These are phyloP conservation scores for Apantesis nais DNA, from an alignment of 2,888 invertebrate species.

Conservation along the genomic window DNA sequence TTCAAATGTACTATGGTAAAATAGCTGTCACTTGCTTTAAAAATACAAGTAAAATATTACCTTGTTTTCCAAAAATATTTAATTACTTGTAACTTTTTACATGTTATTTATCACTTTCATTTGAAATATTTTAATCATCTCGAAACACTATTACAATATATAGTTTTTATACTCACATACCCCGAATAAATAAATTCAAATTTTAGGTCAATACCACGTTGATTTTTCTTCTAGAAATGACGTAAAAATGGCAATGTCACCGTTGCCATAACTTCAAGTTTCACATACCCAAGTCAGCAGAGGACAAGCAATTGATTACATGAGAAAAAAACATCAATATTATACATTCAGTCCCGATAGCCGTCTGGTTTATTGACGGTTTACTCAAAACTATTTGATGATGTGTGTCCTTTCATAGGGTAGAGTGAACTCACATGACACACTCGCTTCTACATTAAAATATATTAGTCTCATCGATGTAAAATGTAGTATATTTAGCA, in stretches of 20 bases:
- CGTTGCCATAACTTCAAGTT: not conserved
- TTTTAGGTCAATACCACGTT: not conserved
- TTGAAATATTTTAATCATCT: too few species aligned
- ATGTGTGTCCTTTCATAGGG: constrained; percentile 39
- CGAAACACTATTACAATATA: too few species aligned
- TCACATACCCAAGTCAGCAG: not conserved
- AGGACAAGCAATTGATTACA: constrained; percentile 46
- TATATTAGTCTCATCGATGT: not conserved
- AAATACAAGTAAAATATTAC: too few species aligned
- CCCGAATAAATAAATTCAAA: not conserved
- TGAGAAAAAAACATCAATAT: constrained; percentile 50
- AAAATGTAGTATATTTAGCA: not conserved
- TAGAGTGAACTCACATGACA: constrained; percentile 26
- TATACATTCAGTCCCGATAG: constrained; percentile 37
- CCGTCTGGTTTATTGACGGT: constrained; percentile 53
- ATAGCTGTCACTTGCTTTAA: too few species aligned
- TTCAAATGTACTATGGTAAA: too few species aligned
- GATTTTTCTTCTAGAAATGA: not conserved
- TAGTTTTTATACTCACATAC: not conserved
- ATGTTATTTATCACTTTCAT: too few species aligned
- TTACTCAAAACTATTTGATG: constrained; percentile 57
- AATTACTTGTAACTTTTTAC: too few species aligned
- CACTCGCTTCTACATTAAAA: not conserved
- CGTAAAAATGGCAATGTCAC: not conserved
- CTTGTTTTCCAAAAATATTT: too few species aligned